Base-by-base conservation (phyloP, 2,797 vertebrate species). In the Distichodus sexfasciatus region DNA sequence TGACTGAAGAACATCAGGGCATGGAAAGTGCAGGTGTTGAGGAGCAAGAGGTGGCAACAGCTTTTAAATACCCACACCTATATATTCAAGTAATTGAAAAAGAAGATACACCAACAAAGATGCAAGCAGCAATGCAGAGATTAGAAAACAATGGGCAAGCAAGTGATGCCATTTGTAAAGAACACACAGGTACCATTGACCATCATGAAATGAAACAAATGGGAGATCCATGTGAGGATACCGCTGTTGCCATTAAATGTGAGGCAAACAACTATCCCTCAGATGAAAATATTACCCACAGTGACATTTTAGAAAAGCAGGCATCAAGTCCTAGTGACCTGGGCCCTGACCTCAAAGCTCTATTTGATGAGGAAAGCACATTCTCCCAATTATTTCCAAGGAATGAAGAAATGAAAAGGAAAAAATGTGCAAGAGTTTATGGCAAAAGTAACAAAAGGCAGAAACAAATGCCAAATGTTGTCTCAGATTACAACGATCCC, bases 351-450 rank as follows among this genome's bases (percentile, higher is more conserved):
- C 85, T 93, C 31, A 90, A 89, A 67, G 84, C 87, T 69, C 75
- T 93, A 11, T 88, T 94, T 0, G 95, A 96, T 0, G 94, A 97
- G 0, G 94, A 98, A 29, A 86, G 87, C 61, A 91, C 91, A 0
- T 96, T 97, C 79, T 94, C 96, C 6, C 93, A 92, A 79, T 89
- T 98, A 40, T 98, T 97, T 74, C 96, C 96, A 31, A 78, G 92
- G 76, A 92, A 93, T 0, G 90, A 94, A 29, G 93, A 91, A 71
- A 81, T 89, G 29, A 91, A 91, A 68, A 89, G 89, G 48, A 94
- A 94, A 76, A 98, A 94, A 82, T 95, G 93, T 80, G 91, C 88
- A 0, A 89, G 92, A 7, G 97, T 98, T 36, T 98, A 98, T 0
- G 91, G 94, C 76, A 98, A 97, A 79, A 92, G 89, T 75, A 90